Conservation (phyloP, 2,113 vertebrate species). For the Gnathonemus longibarbis region DNA sequence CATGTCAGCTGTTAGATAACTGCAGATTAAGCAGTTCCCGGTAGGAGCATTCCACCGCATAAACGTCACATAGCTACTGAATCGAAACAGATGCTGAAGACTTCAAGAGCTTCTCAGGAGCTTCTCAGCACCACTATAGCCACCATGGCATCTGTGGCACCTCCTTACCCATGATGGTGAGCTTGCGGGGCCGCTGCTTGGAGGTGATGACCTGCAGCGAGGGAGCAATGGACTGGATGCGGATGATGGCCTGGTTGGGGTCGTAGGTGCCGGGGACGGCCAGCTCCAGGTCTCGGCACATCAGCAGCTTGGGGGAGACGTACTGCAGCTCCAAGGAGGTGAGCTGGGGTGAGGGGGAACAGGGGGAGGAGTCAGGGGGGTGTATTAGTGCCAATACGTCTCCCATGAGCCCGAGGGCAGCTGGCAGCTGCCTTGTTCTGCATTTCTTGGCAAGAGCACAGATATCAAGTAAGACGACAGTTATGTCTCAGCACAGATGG, state of each 20-base stretch:
- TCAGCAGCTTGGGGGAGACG: constrained; percentile 92
- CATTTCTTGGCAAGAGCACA: background rate
- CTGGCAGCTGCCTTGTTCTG: background rate
- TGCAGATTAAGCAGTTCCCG: background rate
- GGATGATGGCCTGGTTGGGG: constrained; percentile 93
- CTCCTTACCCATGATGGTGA: constrained; percentile 92
- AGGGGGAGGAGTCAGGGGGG: background rate
- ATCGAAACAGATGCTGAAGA: background rate
- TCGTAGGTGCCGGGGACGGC: constrained; percentile 94
- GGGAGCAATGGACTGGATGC: constrained; percentile 91
- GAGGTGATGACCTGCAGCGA: constrained; percentile 98
- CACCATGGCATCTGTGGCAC: background rate
- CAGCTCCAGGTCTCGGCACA: constrained; percentile 92
- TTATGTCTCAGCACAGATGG: background rate
- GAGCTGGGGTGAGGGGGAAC: constrained; percentile 59
- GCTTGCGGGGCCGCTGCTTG: constrained; percentile 91
- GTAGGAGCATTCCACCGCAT: background rate
- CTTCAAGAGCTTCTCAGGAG: background rate
- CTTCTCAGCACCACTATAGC: background rate
- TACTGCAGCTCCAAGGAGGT: constrained; percentile 95
- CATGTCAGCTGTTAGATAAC: background rate
- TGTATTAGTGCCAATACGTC: background rate
- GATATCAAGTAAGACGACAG: background rate
- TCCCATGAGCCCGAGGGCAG: background rate
- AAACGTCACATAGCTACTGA: background rate